phyloP scores from a whole-genome alignment of 1,140 invertebrate species.

The Drosophila azteca region DNA sequence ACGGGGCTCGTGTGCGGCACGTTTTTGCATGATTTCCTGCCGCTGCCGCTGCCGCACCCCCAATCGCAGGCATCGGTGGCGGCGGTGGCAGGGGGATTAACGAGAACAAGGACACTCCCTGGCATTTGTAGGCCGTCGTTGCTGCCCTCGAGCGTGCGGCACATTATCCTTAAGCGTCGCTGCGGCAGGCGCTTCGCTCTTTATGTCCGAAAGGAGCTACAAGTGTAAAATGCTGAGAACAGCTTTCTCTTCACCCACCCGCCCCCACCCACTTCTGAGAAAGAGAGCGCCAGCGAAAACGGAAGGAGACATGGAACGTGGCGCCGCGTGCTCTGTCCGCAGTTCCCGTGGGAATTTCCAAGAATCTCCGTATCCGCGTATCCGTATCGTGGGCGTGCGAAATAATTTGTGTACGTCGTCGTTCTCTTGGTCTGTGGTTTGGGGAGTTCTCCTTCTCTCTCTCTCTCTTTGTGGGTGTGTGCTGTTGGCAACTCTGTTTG shows the following conservation, averaged over 20 bases:
- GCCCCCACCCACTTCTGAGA: neutral
- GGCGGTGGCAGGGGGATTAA: conserved; percentile 27
- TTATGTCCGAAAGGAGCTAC: conserved; percentile 46
- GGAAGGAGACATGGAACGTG: conserved; percentile 5
- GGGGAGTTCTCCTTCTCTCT: too few species aligned
- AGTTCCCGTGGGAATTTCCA: conserved; percentile 68
- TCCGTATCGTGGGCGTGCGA: conserved; percentile 62
- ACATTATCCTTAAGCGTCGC: conserved; percentile 76
- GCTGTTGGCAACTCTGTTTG: neutral
- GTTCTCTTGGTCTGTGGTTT: conserved; percentile 6
- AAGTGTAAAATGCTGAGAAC: conserved; percentile 63
- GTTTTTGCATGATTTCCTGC: conserved; percentile 74
- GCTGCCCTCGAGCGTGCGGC: conserved; percentile 51
- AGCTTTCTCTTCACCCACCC: conserved; percentile 38
- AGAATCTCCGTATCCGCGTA: conserved; percentile 23
- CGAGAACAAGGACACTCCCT: conserved; percentile 56
- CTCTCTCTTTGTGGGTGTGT: conserved; percentile 6
- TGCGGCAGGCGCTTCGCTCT: conserved; percentile 54
- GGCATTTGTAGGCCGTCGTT: conserved; percentile 35
- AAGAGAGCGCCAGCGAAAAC: conserved; percentile 11
- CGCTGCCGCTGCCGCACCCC: conserved; percentile 24
- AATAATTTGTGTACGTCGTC: conserved; percentile 20
- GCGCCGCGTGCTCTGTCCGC: conserved; percentile 34
- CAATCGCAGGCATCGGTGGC: neutral
- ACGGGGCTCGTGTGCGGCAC: conserved; percentile 62